Conservation (phyloP, 2,888 invertebrate genomes). For the Trissoscelio sp. region DNA sequence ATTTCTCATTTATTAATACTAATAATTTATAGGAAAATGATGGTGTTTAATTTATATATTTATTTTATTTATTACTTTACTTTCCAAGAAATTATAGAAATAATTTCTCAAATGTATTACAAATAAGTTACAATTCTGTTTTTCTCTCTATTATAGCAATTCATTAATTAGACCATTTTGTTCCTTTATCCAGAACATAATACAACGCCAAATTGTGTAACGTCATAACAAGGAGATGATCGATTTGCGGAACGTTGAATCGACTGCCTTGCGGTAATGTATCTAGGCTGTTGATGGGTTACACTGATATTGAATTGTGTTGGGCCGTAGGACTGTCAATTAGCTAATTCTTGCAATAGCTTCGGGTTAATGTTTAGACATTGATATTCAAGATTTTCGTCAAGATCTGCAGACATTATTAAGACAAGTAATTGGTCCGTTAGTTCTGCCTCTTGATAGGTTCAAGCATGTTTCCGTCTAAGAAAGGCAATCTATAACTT, state of each 20-base stretch:
- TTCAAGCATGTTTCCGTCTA: not conserved
- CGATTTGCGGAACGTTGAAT: conserved; percentile 33
- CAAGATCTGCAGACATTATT: conserved; percentile 21
- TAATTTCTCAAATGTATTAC: too few relatives aligned
- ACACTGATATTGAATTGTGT: conserved; percentile 45
- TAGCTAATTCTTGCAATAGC: conserved; percentile 42
- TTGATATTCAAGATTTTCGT: conserved; percentile 27
- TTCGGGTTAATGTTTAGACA: conserved; percentile 22
- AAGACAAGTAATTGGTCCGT: conserved; percentile 15
- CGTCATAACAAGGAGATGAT: conserved; percentile 44
- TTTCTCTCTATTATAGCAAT: too few relatives aligned
- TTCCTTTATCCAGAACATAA: conserved; percentile 3
- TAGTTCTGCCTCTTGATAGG: conserved; percentile 7
- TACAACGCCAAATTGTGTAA: conserved; percentile 30
- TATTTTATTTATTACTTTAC: too few relatives aligned
- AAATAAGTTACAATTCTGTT: too few relatives aligned
- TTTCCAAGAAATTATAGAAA: too few relatives aligned
- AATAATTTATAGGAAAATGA: too few relatives aligned
- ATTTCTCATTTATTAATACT: too few relatives aligned
- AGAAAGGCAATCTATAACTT: not conserved
- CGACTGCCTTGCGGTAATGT: conserved; percentile 40
- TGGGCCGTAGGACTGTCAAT: conserved; percentile 32
- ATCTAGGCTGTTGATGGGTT: conserved; percentile 32
- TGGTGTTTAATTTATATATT: too few relatives aligned
- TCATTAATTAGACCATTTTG: too few relatives aligned